phyloP scores from a whole-genome alignment of 2,113 vertebrate genomes.

The Bettongia penicillata region DNA sequence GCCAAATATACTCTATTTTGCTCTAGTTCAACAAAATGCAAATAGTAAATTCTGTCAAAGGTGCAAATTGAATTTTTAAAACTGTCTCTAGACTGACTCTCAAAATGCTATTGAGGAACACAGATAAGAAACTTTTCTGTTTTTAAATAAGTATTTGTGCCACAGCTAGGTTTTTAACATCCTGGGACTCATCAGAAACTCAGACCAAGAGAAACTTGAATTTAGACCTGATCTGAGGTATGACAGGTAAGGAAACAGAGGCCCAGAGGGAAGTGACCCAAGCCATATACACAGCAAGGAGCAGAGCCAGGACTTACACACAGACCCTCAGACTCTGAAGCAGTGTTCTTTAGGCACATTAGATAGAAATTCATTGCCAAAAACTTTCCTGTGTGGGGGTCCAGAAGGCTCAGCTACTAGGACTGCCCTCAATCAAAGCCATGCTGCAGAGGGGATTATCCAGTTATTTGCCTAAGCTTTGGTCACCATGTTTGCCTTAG shows the following conservation, averaged over 20 bases:
- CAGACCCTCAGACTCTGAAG: not conserved
- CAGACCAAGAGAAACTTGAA: not conserved
- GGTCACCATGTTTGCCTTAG: not conserved
- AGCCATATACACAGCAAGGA: not conserved
- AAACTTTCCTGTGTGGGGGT: not conserved
- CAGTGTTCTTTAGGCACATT: not conserved
- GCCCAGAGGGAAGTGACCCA: not conserved
- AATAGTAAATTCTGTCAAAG: conserved; percentile 63
- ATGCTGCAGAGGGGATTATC: not conserved
- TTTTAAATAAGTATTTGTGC: not conserved
- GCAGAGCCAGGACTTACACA: not conserved
- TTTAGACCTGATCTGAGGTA: not conserved
- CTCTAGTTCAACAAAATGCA: conserved; percentile 55
- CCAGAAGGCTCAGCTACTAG: not conserved
- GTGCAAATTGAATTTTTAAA: conserved; percentile 43
- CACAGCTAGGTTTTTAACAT: not conserved
- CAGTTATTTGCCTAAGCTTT: not conserved
- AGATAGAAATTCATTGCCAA: not conserved
- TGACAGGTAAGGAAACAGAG: not conserved
- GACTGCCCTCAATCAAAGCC: not conserved
- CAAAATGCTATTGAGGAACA: not conserved
- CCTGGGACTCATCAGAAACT: not conserved
- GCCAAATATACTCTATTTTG: conserved; percentile 56
- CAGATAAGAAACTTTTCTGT: not conserved
- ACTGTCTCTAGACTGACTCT: conserved; percentile 5